A percentile compares a stretch with the other conserved stretches of the same genome.
These are phyloP conservation scores for Psammodynastes pulverulentus DNA, from an alignment of 2,113 vertebrate genomes.

Conservation along the genomic window DNA sequence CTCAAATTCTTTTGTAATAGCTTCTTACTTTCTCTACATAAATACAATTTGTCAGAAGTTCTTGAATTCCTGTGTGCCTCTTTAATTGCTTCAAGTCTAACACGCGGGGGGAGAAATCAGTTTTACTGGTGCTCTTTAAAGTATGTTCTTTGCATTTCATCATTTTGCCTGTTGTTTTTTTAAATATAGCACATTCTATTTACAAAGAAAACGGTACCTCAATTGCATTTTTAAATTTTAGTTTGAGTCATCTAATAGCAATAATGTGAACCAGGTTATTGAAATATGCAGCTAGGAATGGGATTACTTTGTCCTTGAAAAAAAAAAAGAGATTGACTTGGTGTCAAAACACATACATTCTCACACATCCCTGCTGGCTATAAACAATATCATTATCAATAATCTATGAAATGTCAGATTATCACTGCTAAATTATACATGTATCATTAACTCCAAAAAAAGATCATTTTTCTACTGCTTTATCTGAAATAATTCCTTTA, in stretches of 20 bases:
- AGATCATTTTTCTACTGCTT: neutral
- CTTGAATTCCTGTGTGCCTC: neutral
- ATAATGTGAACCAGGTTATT: slow-evolving; percentile 51
- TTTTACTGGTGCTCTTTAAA: slow-evolving; percentile 35
- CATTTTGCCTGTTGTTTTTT: slow-evolving; percentile 36
- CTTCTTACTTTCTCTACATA: neutral
- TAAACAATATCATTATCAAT: slow-evolving; percentile 53
- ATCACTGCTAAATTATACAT: slow-evolving; percentile 53
- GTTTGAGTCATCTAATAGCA: slow-evolving; percentile 52
- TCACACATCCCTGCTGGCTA: slow-evolving; percentile 27
- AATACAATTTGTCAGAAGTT: neutral
- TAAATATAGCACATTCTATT: slow-evolving; percentile 15
- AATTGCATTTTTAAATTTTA: slow-evolving; percentile 50
- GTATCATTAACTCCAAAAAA: slow-evolving; percentile 55
- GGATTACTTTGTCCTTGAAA: slow-evolving; percentile 42
- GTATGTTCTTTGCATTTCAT: slow-evolving; percentile 41
- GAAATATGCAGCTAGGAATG: slow-evolving; percentile 56
- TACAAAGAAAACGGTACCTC: neutral
- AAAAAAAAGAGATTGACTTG: slow-evolving; percentile 39
- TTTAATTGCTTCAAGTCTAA: neutral
- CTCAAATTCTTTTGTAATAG: neutral
- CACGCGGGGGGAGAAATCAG: neutral
- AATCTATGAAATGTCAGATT: slow-evolving; percentile 45
- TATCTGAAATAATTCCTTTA: slow-evolving; percentile 9
- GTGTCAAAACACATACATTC: neutral